Percentiles rank a stretch among this genome's conserved stretches.
Conservation (phyloP, 2,797 vertebrate genomes). For the Tenualosa thibaudeaui region DNA sequence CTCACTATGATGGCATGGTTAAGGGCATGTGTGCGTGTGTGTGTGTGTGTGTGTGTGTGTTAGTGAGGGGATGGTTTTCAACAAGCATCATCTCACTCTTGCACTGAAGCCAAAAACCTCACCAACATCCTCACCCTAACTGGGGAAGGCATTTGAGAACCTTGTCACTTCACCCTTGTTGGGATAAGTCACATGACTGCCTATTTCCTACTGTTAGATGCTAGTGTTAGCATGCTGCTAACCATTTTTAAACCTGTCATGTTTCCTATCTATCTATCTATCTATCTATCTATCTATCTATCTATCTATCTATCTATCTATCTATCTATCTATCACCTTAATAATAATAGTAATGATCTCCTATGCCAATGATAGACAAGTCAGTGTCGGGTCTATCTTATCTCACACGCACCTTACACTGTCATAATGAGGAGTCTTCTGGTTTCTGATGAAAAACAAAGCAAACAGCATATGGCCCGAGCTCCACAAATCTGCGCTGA, state of each 20-base stretch:
- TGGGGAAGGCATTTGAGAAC: slow-evolving; percentile 26
- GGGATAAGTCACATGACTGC: slow-evolving; percentile 69
- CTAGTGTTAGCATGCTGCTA: slow-evolving; percentile 55
- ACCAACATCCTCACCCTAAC: background rate
- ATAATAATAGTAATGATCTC: background rate
- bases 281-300: too few species aligned
- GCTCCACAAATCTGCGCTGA: background rate
- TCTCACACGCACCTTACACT: background rate
- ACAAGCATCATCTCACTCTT: background rate
- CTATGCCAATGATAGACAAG: background rate
- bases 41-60: too few species aligned
- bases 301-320: too few species aligned
- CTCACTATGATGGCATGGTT: slow-evolving; percentile 34
- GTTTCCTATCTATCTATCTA: too few species aligned
- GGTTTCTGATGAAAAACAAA: background rate
- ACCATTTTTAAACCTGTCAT: background rate
- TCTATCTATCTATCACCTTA: too few species aligned
- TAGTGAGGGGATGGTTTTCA: too few species aligned
- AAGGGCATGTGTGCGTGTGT: background rate
- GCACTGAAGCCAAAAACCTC: background rate
- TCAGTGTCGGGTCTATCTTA: background rate
- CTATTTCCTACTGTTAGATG: slow-evolving; percentile 67
- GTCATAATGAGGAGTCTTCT: background rate
- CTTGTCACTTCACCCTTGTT: slow-evolving; percentile 49
- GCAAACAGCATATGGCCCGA: too few species aligned